Evolutionary conservation across 2,888 invertebrate genomes (phyloP), one percentile per base, ranked within the genome.

Genomic region (Melieria picta): DNA sequence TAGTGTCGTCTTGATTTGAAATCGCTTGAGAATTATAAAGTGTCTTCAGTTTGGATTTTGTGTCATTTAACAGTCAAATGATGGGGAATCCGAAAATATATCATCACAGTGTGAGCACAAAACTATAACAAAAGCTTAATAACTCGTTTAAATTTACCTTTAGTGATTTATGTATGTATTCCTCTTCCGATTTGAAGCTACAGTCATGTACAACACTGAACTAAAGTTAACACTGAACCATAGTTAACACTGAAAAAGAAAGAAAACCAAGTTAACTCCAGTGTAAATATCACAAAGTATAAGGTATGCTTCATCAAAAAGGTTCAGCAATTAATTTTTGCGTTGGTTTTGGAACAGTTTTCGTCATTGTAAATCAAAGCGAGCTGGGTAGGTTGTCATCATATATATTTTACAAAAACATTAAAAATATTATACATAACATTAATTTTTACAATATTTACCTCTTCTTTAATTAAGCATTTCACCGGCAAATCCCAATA

Each of bases 321-420:
- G 5, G 47, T 65, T 77, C 77, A 78, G 77, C 57, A 69, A 46
- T 75, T 65, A 60, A 65, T 57, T 71, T 75, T 75, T 74, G 78
- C 78, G 78, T 79, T 79, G 79, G 76, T 60, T 69, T 68, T 71
- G 79, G 77, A 79, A 77, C 77, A 77, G 66, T 81, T 82, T 57
- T 81, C 81, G 80, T 82, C 81, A 82, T 75, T 65, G 74, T 64
- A 61, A 70, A 69, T 82, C 81, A 78, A 80, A 82, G 82, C 80
- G 82, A 82, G 82, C 82, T 82, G 81, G 80, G 79, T 81, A 43
- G 5, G 63, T 73, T 77, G 73, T 80, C 80, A 80, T 80, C 79
- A 78, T 69, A 52, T 57, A 47, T 63, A 30, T 30, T 46, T 48
- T 47, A 11, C 11, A 55, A 62, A 42, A 61, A 7, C 48, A 55